Evolutionary conservation across 2,888 invertebrate species (phyloP).

Genomic region (Pandemis cinnamomeana): DNA sequence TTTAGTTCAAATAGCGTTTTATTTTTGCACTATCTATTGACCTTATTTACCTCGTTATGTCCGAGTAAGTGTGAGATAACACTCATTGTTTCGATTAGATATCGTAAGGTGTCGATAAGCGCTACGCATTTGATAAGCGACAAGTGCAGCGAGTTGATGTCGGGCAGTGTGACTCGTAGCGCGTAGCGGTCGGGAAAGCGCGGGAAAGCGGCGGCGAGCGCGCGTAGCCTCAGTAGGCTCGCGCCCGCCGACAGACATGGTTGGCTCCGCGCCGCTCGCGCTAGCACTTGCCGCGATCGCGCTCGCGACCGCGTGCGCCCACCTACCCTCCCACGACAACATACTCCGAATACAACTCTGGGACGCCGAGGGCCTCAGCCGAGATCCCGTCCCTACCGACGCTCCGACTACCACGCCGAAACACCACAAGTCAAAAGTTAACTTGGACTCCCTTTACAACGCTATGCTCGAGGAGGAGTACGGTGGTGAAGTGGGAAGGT

Average conservation of each 20-base stretch:
- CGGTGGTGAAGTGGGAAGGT: slow-evolving; percentile 68
- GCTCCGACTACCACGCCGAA: slow-evolving; percentile 52
- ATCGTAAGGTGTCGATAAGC: neutral
- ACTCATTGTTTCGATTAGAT: slow-evolving; percentile 23
- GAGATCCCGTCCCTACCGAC: slow-evolving; percentile 61
- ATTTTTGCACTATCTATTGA: slow-evolving; percentile 50
- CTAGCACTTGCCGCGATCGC: slow-evolving; percentile 69
- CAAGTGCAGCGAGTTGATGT: slow-evolving; percentile 25
- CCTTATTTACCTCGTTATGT: slow-evolving; percentile 21
- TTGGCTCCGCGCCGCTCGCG: slow-evolving; percentile 65
- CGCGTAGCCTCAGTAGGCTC: slow-evolving; percentile 70
- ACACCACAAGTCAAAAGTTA: slow-evolving; percentile 67
- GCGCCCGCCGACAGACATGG: slow-evolving; percentile 77
- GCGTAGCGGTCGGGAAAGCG: slow-evolving; percentile 76
- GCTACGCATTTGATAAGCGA: slow-evolving; percentile 8
- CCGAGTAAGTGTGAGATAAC: slow-evolving; percentile 5
- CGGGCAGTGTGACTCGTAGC: slow-evolving; percentile 51
- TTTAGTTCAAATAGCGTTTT: slow-evolving; percentile 54
- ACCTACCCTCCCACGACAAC: slow-evolving; percentile 77
- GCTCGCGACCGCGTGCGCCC: slow-evolving; percentile 73
- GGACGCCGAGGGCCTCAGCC: slow-evolving; percentile 78
- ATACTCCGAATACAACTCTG: slow-evolving; percentile 79
- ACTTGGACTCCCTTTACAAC: slow-evolving; percentile 71
- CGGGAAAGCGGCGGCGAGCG: slow-evolving; percentile 67
- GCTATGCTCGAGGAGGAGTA: slow-evolving; percentile 76